These are phyloP conservation scores for Alloscopus bannaensis DNA, from an alignment of 2,888 invertebrate species.

Conservation along the genomic window DNA sequence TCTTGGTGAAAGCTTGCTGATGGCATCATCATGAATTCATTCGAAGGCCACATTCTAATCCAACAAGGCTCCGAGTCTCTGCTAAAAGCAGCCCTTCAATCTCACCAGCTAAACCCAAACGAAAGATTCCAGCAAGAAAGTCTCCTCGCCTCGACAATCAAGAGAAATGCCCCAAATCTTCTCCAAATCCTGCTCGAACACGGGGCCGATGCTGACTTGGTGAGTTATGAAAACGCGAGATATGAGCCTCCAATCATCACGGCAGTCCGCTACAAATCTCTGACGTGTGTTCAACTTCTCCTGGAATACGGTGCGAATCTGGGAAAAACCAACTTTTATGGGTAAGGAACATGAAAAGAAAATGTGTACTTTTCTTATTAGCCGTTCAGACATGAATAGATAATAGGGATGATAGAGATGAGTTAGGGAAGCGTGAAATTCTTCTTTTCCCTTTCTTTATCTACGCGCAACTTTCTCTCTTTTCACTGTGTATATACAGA, in stretches of 20 bases:
- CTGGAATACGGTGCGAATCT: constrained; percentile 65
- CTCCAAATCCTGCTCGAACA: constrained; percentile 63
- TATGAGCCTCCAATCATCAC: constrained; percentile 71
- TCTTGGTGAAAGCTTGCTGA: too few relatives aligned
- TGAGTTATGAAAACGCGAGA: constrained; percentile 70
- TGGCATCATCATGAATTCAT: constrained; percentile 59
- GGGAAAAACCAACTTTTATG: constrained; percentile 68
- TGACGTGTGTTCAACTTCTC: constrained; percentile 62
- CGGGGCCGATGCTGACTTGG: constrained; percentile 68
- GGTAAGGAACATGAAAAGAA: constrained; percentile 66
- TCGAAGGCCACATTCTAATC: constrained; percentile 67
- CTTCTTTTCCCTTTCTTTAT: too few relatives aligned
- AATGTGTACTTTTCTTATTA: background rate
- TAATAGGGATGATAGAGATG: too few relatives aligned
- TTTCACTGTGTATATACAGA: too few relatives aligned
- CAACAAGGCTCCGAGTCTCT: constrained; percentile 36
- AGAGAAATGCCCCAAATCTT: constrained; percentile 48
- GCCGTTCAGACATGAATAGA: too few relatives aligned
- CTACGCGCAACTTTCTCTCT: too few relatives aligned
- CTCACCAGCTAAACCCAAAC: constrained; percentile 58
- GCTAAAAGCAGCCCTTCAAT: constrained; percentile 41
- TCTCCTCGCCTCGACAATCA: constrained; percentile 67
- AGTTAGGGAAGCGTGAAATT: too few relatives aligned
- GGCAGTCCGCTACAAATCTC: constrained; percentile 65
- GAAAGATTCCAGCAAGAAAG: constrained; percentile 66